phyloP scores from a whole-genome alignment of 2,113 vertebrate species.

The Danionella cerebrum region DNA sequence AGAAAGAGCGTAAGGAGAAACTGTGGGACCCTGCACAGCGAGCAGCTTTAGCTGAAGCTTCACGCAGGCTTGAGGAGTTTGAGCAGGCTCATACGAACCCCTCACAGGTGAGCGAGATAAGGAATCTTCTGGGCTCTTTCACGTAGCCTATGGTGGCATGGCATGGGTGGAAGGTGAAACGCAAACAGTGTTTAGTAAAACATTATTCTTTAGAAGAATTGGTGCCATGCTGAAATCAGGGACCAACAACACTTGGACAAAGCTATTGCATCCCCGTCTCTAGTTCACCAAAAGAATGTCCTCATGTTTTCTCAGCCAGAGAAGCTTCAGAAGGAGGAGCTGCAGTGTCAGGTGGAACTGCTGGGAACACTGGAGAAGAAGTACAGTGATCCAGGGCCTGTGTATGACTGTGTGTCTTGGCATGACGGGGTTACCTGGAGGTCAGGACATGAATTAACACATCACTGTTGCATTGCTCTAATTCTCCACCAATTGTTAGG shows the following conservation, averaged over 20 bases:
- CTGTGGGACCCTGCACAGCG: slow-evolving; percentile 91
- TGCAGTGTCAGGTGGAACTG: slow-evolving; percentile 86
- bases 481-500: no score
- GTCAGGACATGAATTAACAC: slow-evolving; percentile 54
- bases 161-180: no score
- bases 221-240: no score
- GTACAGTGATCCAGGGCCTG: slow-evolving; percentile 92
- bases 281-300: neutral
- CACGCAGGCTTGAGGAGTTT: slow-evolving; percentile 85
- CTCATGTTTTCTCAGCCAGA: slow-evolving; percentile 60
- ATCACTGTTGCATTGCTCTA: no score
- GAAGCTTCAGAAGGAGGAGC: slow-evolving; percentile 89
- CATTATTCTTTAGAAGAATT: no score
- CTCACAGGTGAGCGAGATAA: slow-evolving; percentile 81
- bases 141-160: no score
- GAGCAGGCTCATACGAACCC: slow-evolving; percentile 75
- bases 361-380: slow-evolving; percentile 93
- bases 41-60: slow-evolving; percentile 81
- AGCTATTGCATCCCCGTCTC: no score
- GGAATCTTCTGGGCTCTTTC: neutral
- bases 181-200: no score
- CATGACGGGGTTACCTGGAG: slow-evolving; percentile 87
- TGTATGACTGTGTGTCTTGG: slow-evolving; percentile 94
- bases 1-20: slow-evolving; percentile 98
- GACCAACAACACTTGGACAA: no score